Percentiles rank a stretch among this genome's conserved stretches.
These are phyloP conservation scores for Hafferia zeledoni DNA, from an alignment of 2,797 vertebrate species.

Conservation along the genomic window DNA sequence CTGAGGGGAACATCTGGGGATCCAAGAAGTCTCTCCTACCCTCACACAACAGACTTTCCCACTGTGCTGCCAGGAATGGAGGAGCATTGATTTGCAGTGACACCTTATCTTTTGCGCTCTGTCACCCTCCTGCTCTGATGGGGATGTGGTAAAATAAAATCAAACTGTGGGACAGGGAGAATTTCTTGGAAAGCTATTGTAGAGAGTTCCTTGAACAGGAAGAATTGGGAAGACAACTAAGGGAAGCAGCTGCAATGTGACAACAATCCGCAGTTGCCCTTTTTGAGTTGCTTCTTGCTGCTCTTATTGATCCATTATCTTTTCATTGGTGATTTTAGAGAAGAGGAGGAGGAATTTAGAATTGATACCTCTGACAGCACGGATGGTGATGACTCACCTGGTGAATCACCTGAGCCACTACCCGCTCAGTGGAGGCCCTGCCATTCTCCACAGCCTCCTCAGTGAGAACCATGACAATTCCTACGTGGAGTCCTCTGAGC, in stretches of 20 bases:
- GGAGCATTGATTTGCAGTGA: neutral
- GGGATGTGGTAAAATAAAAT: neutral
- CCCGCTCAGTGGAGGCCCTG: slow-evolving; percentile 90
- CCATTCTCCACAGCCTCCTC: slow-evolving; percentile 93
- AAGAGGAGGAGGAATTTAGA: slow-evolving; percentile 91
- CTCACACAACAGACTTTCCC: neutral
- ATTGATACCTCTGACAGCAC: slow-evolving; percentile 91
- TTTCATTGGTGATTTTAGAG: slow-evolving; percentile 70
- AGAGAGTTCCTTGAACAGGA: neutral
- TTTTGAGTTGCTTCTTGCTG: neutral
- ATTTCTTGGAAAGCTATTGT: neutral
- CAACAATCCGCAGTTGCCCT: neutral
- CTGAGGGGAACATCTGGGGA: neutral
- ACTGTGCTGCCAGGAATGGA: neutral
- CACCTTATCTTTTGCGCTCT: neutral
- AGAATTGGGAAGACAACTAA: neutral
- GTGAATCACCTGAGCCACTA: slow-evolving; percentile 96
- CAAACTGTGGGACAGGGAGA: neutral
- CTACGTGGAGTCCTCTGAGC: slow-evolving; percentile 88
- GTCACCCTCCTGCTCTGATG: neutral
- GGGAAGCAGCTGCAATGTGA: neutral
- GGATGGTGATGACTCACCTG: slow-evolving; percentile 97
- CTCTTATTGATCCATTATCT: neutral
- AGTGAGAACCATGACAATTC: slow-evolving; percentile 95
- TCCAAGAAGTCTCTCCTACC: neutral